Percentiles rank a stretch among this genome's conserved stretches.
Conservation (phyloP, 2,113 vertebrate genomes). For the Passerina amoena region DNA sequence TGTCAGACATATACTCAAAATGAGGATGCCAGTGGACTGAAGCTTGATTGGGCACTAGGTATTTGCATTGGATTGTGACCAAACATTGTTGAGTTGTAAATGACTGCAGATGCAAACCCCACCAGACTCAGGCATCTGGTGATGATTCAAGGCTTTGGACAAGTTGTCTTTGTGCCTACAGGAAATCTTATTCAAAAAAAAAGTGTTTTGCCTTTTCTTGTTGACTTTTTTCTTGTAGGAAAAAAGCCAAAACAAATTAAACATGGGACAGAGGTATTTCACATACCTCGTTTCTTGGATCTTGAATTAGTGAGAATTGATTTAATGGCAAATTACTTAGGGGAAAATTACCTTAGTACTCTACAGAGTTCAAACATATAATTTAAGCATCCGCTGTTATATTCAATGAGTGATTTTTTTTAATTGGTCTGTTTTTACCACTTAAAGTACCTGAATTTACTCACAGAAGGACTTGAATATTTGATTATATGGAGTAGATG, state of each 20-base stretch:
- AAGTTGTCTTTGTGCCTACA: background rate
- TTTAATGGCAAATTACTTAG: background rate
- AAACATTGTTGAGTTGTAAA: background rate
- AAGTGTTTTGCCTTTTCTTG: background rate
- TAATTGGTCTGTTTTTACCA: background rate
- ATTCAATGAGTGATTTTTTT: background rate
- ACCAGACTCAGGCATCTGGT: background rate
- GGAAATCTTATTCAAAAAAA: background rate
- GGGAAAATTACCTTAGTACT: background rate
- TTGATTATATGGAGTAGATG: background rate
- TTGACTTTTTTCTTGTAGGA: background rate
- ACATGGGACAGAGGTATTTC: background rate
- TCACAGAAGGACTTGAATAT: background rate
- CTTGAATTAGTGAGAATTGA: background rate
- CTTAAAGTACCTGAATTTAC: background rate
- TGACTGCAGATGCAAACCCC: background rate
- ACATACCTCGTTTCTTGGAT: background rate
- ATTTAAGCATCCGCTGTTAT: background rate
- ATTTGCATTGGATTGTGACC: background rate
- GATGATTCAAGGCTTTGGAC: slow-evolving; percentile 6
- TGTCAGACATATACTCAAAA: background rate
- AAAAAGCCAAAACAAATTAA: background rate
- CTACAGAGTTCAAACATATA: background rate
- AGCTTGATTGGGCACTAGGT: background rate
- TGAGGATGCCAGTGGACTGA: background rate